These are phyloP conservation scores for Coptotermes formosanus DNA, from an alignment of 1,140 invertebrate genomes.

Conservation along the genomic window DNA sequence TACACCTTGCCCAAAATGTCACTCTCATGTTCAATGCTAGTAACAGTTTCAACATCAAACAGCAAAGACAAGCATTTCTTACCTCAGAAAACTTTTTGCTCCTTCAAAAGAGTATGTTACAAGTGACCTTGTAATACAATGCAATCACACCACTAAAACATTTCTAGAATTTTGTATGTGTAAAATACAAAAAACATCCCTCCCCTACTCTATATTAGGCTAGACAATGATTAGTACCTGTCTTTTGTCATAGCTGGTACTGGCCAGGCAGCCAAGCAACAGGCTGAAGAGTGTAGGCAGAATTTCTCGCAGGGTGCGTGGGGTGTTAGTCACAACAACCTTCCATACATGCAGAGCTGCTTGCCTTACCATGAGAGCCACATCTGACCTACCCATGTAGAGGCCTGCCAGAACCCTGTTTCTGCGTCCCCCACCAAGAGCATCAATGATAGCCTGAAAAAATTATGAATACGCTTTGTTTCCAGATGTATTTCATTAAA, in stretches of 20 bases:
- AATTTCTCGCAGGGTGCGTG: constrained; percentile 94
- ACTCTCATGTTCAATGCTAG: too few relatives aligned
- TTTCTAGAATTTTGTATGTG: too few relatives aligned
- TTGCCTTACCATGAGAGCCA: constrained; percentile 94
- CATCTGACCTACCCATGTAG: constrained; percentile 97
- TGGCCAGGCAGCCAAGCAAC: constrained; percentile 88
- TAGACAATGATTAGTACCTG: constrained; percentile 54
- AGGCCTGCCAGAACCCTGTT: constrained; percentile 93
- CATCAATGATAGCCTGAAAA: constrained; percentile 76
- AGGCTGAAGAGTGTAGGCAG: constrained; percentile 91
- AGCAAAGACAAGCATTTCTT: too few relatives aligned
- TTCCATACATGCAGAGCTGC: constrained; percentile 98
- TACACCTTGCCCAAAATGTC: too few relatives aligned
- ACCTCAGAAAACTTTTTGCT: too few relatives aligned
- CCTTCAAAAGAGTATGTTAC: too few relatives aligned
- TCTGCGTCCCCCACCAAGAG: constrained; percentile 82
- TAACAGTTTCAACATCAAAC: too few relatives aligned
- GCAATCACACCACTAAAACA: too few relatives aligned
- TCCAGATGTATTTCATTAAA: too few relatives aligned
- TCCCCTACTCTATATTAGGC: too few relatives aligned
- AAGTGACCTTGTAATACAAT: too few relatives aligned
- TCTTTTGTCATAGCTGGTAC: constrained; percentile 92
- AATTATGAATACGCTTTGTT: constrained; percentile 1
- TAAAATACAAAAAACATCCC: too few relatives aligned
- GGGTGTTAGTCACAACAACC: constrained; percentile 93